Conservation (phyloP, 2,797 vertebrate species). For the Neoniphon sammara region DNA sequence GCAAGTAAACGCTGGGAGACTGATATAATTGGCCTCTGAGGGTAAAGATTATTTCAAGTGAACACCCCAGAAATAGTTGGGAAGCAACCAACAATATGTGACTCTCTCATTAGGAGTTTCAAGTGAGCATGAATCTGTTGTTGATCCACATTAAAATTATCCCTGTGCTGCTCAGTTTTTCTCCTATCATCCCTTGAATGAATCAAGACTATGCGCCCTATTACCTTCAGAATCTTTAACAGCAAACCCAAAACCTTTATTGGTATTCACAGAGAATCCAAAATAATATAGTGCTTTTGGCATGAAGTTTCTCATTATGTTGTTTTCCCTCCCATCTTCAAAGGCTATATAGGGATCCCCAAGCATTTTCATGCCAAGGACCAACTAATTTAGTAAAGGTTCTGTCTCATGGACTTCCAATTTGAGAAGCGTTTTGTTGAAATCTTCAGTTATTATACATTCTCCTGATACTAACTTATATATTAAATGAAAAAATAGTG, state of each 20-base stretch:
- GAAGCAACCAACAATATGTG: neutral
- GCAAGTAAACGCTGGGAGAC: conserved; percentile 58
- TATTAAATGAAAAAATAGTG: no score
- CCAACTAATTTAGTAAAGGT: no score
- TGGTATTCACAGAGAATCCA: neutral
- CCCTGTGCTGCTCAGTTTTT: conserved; percentile 7
- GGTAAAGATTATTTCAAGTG: conserved; percentile 56
- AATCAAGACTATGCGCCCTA: conserved; percentile 2
- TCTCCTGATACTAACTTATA: no score
- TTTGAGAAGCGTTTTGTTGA: no score
- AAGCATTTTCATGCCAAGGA: no score
- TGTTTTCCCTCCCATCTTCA: no score
- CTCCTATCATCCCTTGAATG: neutral
- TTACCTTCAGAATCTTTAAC: conserved; percentile 1
- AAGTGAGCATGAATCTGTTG: conserved; percentile 24
- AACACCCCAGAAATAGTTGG: conserved; percentile 39
- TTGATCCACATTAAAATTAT: conserved; percentile 19
- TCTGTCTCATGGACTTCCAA: no score
- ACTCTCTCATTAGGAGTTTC: conserved; percentile 43
- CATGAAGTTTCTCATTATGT: neutral
- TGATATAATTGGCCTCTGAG: conserved; percentile 66
- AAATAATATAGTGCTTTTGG: neutral
- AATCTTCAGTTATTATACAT: no score
- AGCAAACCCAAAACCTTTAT: neutral
- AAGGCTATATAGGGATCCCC: no score